Base-by-base conservation (phyloP, 2,113 vertebrate species). In the Lonchura striata region DNA sequence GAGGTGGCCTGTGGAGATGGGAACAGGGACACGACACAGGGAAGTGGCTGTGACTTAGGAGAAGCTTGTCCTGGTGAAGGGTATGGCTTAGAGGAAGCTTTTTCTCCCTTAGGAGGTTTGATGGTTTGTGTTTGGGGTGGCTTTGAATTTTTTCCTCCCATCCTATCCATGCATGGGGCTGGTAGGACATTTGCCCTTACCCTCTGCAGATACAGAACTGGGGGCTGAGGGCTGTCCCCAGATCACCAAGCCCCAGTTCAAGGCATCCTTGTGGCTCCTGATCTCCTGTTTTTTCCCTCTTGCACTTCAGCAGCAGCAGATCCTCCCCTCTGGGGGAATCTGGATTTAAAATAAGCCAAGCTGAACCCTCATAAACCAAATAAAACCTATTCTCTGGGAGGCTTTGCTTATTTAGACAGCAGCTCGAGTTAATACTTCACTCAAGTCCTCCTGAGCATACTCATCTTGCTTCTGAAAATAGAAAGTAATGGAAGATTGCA, bases 331-430 rank as follows among this genome's bases (percentile, higher is more conserved):
- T 17, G 39, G 53, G 76, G 75, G 66, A 74, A 54, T 41, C 1
- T 3, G 52, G 69, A n/a, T 63, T 81, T 80, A 49, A 80, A 53
- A 81, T 7, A 68, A 69, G n/a, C n/a, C 59, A n/a, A n/a, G 72
- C 57, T 22, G 33, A 90, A 83, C 39, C 54, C 59, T 57, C 25
- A 15, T 30, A 87, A 82, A 82, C 46, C 35, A 88, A 86, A 88
- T 53, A 57, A 92, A 92, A 63, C 21, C 54, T 49, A 2, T 71
- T 80, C 59, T 80, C 54, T 59, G 33, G 47, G 50, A 59, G 60
- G 28, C 54, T 80, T 76, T 86, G 71, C 68, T 92, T 77, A 53
- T 86, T 94, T 90, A 85, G 88, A 41, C 37, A 94, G 90, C 50
- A 75, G 57, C 79, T 69, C 1, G 3, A 66, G 68, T 37, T 74